Percentiles rank a stretch among this genome's conserved stretches.
Evolutionary conservation across 2,888 invertebrate genomes (phyloP).

Genomic region (Thysanoteuthis rhombus): DNA sequence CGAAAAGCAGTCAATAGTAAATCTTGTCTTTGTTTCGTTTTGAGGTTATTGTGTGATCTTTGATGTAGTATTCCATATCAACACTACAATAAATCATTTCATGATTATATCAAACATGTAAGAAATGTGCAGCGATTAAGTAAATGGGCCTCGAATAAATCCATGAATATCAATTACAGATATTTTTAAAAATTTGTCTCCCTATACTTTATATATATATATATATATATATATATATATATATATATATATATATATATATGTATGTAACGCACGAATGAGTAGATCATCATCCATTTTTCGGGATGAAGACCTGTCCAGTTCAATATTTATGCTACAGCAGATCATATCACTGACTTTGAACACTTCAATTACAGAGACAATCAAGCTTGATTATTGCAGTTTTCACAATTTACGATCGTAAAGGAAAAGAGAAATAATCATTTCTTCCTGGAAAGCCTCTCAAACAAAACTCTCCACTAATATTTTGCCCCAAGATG

Average conservation of each 20-base stretch:
- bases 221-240: background rate
- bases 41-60: too few relatives aligned
- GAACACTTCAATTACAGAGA: background rate
- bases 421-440: background rate
- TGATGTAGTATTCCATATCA: too few relatives aligned
- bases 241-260: background rate
- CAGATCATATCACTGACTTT: background rate
- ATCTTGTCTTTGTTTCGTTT: too few relatives aligned
- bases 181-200: too few relatives aligned
- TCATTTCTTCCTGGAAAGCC: background rate
- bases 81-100: too few relatives aligned
- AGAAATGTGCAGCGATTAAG: too few relatives aligned
- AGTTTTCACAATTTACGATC: background rate
- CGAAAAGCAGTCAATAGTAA: too few relatives aligned
- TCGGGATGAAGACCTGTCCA: background rate
- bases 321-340: background rate
- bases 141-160: too few relatives aligned
- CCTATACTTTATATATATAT: background rate
- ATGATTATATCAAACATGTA: too few relatives aligned
- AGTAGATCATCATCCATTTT: background rate
- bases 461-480: background rate
- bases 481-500: background rate
- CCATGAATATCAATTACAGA: too few relatives aligned
- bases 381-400: background rate
- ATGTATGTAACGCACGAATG: background rate